Conservation (phyloP, 2,113 vertebrate genomes). For the Romanogobio albipinnatus region DNA sequence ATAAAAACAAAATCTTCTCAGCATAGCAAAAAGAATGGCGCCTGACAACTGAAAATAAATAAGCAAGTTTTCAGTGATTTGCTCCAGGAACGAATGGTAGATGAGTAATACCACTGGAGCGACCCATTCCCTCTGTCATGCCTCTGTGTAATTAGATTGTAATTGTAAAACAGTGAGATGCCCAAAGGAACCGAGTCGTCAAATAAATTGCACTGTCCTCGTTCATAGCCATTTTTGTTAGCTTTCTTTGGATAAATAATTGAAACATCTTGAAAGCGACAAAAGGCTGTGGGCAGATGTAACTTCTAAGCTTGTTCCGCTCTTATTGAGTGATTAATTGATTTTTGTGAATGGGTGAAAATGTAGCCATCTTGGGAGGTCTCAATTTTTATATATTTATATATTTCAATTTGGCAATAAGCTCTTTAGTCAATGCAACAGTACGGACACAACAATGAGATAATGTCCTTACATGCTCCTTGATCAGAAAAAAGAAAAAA, state of each 20-base stretch:
- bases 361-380: conserved; percentile 6
- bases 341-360: conserved; percentile 43
- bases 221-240: conserved; percentile 21
- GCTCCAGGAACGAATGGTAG: neutral
- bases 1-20: neutral
- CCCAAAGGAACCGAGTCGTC: conserved; percentile 38
- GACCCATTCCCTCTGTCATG: conserved; percentile 6
- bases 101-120: conserved; percentile 14
- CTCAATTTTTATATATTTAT: neutral
- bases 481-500: neutral
- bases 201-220: conserved; percentile 10
- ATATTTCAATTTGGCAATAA: neutral
- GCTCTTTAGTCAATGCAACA: neutral
- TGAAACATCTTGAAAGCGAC: conserved; percentile 37
- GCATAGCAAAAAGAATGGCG: neutral
- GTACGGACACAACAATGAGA: neutral
- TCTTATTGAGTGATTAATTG: conserved; percentile 48
- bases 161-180: conserved; percentile 27
- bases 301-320: neutral
- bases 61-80: conserved; percentile 4
- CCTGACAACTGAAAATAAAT: conserved; percentile 7
- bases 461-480: neutral
- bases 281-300: conserved; percentile 25
- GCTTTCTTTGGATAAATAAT: conserved; percentile 45
- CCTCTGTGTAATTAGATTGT: conserved; percentile 30